Conservation (phyloP, 2,113 vertebrate genomes). For the Phoxinus phoxinus region DNA sequence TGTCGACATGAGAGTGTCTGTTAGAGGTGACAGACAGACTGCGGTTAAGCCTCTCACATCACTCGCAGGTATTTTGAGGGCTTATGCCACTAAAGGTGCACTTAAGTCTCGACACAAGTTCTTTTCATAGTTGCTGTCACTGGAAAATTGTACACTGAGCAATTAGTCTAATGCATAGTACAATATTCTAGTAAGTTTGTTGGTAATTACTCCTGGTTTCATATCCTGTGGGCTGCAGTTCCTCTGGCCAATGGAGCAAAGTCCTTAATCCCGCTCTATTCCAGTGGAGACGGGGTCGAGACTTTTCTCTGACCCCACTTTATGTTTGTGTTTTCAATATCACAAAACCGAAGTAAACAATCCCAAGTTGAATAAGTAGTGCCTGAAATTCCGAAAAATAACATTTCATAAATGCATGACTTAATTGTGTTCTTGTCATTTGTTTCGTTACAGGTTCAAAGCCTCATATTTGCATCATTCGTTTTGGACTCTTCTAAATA, state of each 20-base stretch:
- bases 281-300: background rate
- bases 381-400: conserved; percentile 1
- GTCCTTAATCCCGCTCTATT: background rate
- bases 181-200: background rate
- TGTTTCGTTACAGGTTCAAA: conserved; percentile 35
- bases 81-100: conserved; percentile 28
- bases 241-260: background rate
- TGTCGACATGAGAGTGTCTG: conserved; percentile 42
- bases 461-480: conserved; percentile 33
- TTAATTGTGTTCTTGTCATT: conserved; percentile 9
- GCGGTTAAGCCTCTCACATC: conserved; percentile 33
- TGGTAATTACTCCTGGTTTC: background rate
- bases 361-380: background rate
- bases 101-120: conserved; percentile 25
- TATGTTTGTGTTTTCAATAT: background rate
- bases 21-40: conserved; percentile 50
- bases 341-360: background rate
- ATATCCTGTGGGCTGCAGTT: background rate
- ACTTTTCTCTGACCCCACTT: background rate
- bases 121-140: conserved; percentile 29
- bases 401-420: background rate
- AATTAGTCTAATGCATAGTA: conserved; percentile 12
- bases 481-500: conserved; percentile 42
- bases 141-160: conserved; percentile 1
- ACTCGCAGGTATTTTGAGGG: conserved; percentile 33